Evolutionary conservation across 2,113 vertebrate genomes (phyloP), one percentile per base, ranked within the genome.

Genomic region (Epinephelus fuscoguttatus): DNA sequence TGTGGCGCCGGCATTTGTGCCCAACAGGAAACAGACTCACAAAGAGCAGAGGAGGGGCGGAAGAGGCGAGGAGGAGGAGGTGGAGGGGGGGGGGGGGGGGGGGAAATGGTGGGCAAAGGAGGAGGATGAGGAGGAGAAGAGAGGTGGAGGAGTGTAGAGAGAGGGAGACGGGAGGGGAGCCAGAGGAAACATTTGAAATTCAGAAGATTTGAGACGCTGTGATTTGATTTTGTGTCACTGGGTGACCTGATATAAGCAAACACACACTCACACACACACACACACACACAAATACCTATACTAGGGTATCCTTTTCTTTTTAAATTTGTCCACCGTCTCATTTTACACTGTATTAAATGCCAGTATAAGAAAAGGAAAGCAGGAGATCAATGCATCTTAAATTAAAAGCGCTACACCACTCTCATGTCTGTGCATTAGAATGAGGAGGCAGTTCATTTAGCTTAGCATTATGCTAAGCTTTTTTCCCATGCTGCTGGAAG

Each of bases 1-100:
- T 33, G 30, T 33, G 93, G 92, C 91, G 91, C 93, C 94, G 86
- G 88, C 80, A 49, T 90, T 88, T 91, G 91, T 88, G 79, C 91
- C 91, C 85, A 77, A 86, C 90, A 90, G 94, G 93, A 93, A 94
- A 75, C 78, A 59, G 81, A 71, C 69, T 85, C 77, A 92, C 90
- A 93, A 92, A 92, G 84, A 87, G 78, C 62, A 75, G 80, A 85
- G 87, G 90, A 88, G 82, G 82, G 53, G 84, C 25, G 82, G 82
- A 85, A 59, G 79, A 63, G 57, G 21, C 2, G 49, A 63, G 45
- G 56, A 76, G 45, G 56, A 76, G 78, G 67, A 76, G 63, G 71
- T 27, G 37, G 13, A 49, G 47, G 47, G 17, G 47, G 47, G 40
- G 70, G 30, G 9, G 42, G 47, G 59, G 50, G 42, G 49, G 74